These are phyloP conservation scores for Leucoraja erinaceus DNA, from an alignment of 2,113 vertebrate species.

Conservation along the genomic window DNA sequence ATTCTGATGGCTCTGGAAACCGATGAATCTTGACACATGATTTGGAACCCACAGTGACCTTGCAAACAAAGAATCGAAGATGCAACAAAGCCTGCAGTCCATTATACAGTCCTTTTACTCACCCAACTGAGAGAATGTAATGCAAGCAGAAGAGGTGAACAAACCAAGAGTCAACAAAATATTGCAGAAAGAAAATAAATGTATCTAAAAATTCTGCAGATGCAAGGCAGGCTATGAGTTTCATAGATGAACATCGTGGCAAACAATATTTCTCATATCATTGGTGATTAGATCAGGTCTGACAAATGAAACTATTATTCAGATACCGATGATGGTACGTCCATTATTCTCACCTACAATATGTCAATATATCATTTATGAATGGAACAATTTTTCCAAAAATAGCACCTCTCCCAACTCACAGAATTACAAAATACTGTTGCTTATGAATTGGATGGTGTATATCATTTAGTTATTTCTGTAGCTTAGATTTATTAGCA, in stretches of 20 bases:
- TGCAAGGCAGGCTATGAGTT: neutral
- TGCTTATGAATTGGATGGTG: neutral
- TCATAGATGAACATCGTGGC: neutral
- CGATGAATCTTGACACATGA: neutral
- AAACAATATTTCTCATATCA: neutral
- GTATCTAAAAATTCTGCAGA: neutral
- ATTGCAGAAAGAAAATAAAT: neutral
- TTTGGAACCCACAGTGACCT: neutral
- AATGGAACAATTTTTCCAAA: no score
- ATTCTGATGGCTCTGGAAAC: neutral
- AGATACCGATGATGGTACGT: neutral
- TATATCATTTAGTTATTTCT: neutral
- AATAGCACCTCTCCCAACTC: neutral
- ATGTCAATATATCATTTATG: no score
- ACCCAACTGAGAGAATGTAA: neutral
- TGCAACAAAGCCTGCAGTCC: neutral
- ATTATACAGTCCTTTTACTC: neutral
- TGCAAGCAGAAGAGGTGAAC: neutral
- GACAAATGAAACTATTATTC: neutral
- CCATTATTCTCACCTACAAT: no score
- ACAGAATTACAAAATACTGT: neutral
- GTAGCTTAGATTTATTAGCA: neutral
- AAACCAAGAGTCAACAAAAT: neutral
- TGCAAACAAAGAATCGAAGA: neutral
- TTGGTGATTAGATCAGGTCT: neutral